These are phyloP conservation scores for Galago senegalensis DNA, from an alignment of 2,797 vertebrate species.

Conservation along the genomic window DNA sequence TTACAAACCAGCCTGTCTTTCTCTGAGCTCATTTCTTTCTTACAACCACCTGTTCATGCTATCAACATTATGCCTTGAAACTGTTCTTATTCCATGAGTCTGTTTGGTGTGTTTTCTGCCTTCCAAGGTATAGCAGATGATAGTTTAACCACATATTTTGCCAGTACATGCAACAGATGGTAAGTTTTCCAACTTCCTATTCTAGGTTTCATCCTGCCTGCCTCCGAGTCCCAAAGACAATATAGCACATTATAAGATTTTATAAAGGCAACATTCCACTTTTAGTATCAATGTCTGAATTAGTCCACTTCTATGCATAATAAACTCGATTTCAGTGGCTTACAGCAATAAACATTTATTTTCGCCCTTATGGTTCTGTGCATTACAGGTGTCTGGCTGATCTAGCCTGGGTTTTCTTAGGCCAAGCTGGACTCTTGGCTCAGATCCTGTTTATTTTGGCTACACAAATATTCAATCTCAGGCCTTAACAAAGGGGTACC, in stretches of 20 bases:
- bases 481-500: neutral
- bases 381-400: neutral
- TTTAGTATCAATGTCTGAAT: neutral
- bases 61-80: neutral
- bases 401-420: neutral
- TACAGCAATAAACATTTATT: neutral
- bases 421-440: neutral
- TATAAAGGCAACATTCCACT: neutral
- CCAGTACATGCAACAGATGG: neutral
- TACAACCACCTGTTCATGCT: neutral
- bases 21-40: conserved; percentile 26
- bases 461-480: conserved; percentile 29
- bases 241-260: neutral
- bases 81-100: neutral
- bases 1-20: neutral
- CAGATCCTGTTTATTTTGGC: conserved; percentile 1
- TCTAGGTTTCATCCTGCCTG: neutral
- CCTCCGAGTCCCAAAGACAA: neutral
- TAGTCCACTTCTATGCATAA: neutral
- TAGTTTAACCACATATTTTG: neutral
- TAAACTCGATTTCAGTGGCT: neutral
- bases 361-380: neutral
- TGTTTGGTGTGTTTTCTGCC: neutral
- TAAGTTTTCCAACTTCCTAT: neutral
- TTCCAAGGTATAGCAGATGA: neutral